These are phyloP conservation scores for Podabrus alpinus DNA, from an alignment of 2,888 invertebrate genomes.

Conservation along the genomic window DNA sequence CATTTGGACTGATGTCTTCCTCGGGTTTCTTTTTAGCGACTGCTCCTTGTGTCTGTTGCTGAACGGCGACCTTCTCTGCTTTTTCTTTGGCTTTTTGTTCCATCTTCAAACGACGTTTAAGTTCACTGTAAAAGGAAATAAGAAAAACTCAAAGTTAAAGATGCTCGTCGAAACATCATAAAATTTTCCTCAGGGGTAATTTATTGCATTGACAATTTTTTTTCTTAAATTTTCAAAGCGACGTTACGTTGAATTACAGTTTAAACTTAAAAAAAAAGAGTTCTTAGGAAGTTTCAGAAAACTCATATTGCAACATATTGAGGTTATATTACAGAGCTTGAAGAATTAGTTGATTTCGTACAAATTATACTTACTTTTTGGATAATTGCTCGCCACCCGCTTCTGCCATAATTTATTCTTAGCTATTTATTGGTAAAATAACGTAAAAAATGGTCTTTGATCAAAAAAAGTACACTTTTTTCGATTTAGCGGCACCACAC, in stretches of 20 bases:
- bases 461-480: background rate
- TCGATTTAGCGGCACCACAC: background rate
- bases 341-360: background rate
- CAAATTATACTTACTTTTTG: constrained; percentile 65
- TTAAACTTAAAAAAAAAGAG: background rate
- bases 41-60: constrained; percentile 39
- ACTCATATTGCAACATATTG: background rate
- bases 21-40: constrained; percentile 54
- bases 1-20: constrained; percentile 92
- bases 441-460: too few relatives aligned
- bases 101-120: constrained; percentile 88
- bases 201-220: background rate
- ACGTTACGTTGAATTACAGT: background rate
- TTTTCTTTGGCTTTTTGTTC: constrained; percentile 94
- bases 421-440: background rate
- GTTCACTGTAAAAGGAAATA: constrained; percentile 70
- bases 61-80: constrained; percentile 56
- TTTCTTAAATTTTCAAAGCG: background rate
- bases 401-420: constrained; percentile 60
- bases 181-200: background rate
- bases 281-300: too few relatives aligned
- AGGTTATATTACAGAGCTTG: background rate
- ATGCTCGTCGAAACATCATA: background rate
- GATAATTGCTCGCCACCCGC: constrained; percentile 63
- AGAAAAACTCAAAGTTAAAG: background rate